These are phyloP conservation scores for Tetragonisca angustula DNA, from an alignment of 2,888 invertebrate genomes.

Conservation along the genomic window DNA sequence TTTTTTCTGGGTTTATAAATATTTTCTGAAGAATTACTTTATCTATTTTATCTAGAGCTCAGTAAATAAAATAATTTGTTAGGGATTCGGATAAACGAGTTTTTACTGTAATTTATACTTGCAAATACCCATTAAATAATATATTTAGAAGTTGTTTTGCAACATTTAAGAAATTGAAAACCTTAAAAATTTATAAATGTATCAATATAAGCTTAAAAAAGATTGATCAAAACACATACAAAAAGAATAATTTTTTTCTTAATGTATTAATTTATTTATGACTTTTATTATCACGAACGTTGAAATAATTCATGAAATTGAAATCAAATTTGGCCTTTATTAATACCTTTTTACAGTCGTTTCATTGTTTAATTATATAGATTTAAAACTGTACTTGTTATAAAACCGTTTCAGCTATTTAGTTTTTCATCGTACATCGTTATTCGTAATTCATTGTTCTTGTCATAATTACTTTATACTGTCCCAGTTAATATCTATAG, in stretches of 20 bases:
- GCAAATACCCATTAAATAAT: slow-evolving; percentile 29
- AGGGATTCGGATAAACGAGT: slow-evolving; percentile 49
- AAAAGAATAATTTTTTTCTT: slow-evolving; percentile 17
- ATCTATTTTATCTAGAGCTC: neutral
- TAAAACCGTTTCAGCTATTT: slow-evolving; percentile 49
- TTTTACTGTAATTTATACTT: slow-evolving; percentile 39
- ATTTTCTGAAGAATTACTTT: slow-evolving; percentile 8
- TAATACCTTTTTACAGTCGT: slow-evolving; percentile 12
- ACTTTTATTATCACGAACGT: slow-evolving; percentile 7
- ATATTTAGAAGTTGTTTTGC: slow-evolving; percentile 32
- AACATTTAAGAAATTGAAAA: slow-evolving; percentile 25
- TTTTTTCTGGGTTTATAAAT: slow-evolving; percentile 1
- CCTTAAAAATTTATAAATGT: slow-evolving; percentile 26
- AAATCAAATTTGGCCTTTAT: slow-evolving; percentile 11
- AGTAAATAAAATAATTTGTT: slow-evolving; percentile 1
- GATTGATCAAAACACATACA: slow-evolving; percentile 20
- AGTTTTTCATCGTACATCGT: slow-evolving; percentile 44
- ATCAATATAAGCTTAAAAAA: slow-evolving; percentile 22
- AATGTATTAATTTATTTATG: slow-evolving; percentile 22
- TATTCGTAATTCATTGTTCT: slow-evolving; percentile 44
- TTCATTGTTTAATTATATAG: slow-evolving; percentile 19
- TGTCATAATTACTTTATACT: slow-evolving; percentile 22
- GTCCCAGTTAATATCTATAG: slow-evolving; percentile 22
- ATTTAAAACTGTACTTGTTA: slow-evolving; percentile 35
- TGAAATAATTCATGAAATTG: slow-evolving; percentile 10